phyloP scores from a whole-genome alignment of 2,888 invertebrate species.

The Ceraclea dissimilis region DNA sequence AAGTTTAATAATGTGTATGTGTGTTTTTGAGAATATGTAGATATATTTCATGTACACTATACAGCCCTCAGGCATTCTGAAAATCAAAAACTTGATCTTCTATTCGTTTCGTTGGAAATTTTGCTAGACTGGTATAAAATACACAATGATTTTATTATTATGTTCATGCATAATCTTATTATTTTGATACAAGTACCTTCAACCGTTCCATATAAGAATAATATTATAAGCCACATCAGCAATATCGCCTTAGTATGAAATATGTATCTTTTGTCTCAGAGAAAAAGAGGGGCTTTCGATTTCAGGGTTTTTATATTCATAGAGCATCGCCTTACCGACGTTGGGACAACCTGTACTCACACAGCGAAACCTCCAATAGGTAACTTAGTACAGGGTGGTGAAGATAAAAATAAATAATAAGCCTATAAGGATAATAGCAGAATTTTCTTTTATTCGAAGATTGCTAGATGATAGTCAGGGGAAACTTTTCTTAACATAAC shows the following conservation, averaged over 20 bases:
- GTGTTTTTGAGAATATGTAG: too few species aligned
- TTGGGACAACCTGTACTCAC: conserved; percentile 20
- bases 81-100: too few species aligned
- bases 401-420: background rate
- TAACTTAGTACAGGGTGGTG: background rate
- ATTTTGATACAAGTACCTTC: background rate
- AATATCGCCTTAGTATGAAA: conserved; percentile 14
- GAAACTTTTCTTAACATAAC: too few species aligned
- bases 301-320: conserved; percentile 24
- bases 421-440: too few species aligned
- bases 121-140: too few species aligned
- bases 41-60: too few species aligned
- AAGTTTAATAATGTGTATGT: too few species aligned
- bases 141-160: background rate
- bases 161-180: background rate
- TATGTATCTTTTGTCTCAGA: conserved; percentile 19
- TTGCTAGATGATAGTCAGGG: too few species aligned
- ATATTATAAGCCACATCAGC: conserved; percentile 10
- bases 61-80: too few species aligned
- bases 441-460: too few species aligned
- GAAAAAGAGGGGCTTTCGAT: conserved; percentile 17
- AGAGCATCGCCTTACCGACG: conserved; percentile 15
- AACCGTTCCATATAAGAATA: conserved; percentile 2
- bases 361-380: background rate
- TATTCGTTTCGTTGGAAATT: too few species aligned